These are phyloP conservation scores for Drosophila borealis DNA, from an alignment of 2,888 invertebrate genomes.

Conservation along the genomic window DNA sequence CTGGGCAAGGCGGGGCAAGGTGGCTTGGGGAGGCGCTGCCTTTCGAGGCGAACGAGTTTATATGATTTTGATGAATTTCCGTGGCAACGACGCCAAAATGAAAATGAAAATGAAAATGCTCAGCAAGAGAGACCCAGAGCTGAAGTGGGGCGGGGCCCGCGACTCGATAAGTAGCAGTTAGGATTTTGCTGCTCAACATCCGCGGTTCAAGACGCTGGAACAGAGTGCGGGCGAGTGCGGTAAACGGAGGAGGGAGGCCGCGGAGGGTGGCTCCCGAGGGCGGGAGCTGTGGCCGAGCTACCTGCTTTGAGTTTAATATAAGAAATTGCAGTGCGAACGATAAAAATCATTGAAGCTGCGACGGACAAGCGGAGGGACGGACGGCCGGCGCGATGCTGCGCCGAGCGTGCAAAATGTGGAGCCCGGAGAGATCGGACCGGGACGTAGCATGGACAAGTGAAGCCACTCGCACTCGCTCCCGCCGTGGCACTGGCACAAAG, in stretches of 20 bases:
- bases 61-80: constrained; percentile 81
- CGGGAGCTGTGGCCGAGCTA: constrained; percentile 22
- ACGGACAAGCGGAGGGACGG: constrained; percentile 11
- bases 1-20: too few relatives aligned
- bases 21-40: constrained; percentile 14
- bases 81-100: constrained; percentile 80
- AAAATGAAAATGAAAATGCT: constrained; percentile 56
- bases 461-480: constrained; percentile 44
- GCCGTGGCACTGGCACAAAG: constrained; percentile 65
- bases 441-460: constrained; percentile 35
- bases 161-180: constrained; percentile 79
- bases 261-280: too few relatives aligned
- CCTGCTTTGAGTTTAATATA: constrained; percentile 73
- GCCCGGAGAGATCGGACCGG: too few relatives aligned
- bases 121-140: background rate
- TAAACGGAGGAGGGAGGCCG: background rate
- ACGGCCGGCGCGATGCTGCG: background rate
- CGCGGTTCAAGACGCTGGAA: constrained; percentile 45
- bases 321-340: constrained; percentile 61
- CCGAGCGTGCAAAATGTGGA: too few relatives aligned
- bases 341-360: constrained; percentile 57
- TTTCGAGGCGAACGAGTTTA: constrained; percentile 74
- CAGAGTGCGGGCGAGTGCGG: background rate
- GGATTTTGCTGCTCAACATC: constrained; percentile 67
- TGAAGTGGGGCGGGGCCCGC: constrained; percentile 18